These are phyloP conservation scores for Chaenodraco wilsoni DNA, from an alignment of 2,797 vertebrate species.

Conservation along the genomic window DNA sequence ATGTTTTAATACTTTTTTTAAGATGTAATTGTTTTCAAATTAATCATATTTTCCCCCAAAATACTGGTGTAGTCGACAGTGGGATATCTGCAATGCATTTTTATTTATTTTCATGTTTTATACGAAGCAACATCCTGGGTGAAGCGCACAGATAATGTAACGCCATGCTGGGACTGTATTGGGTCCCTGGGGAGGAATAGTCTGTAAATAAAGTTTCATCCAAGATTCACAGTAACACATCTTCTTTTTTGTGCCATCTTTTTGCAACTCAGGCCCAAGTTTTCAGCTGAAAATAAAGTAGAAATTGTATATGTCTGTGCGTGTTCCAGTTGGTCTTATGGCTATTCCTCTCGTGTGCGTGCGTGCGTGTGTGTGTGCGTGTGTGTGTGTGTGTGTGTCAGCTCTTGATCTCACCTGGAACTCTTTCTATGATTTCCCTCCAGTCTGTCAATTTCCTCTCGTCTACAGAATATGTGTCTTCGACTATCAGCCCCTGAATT, in stretches of 20 bases:
- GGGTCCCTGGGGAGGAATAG: slow-evolving; percentile 42
- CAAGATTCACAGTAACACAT: slow-evolving; percentile 36
- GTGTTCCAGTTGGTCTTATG: slow-evolving; percentile 1
- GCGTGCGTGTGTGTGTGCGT: neutral
- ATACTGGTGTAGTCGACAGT: slow-evolving; percentile 5
- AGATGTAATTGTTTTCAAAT: slow-evolving; percentile 1
- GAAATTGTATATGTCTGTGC: slow-evolving; percentile 20
- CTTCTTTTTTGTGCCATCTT: slow-evolving; percentile 59
- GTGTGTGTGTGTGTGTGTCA: neutral
- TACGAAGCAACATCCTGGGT: slow-evolving; percentile 29
- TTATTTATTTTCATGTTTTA: slow-evolving; percentile 28
- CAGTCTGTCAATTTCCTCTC: too few relatives aligned
- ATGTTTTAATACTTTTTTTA: neutral
- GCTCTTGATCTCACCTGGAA: neutral
- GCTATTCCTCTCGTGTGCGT: neutral
- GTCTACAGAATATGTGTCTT: too few relatives aligned
- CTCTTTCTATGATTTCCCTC: neutral
- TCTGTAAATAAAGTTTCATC: slow-evolving; percentile 59
- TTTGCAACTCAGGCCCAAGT: slow-evolving; percentile 30
- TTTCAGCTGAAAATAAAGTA: slow-evolving; percentile 45
- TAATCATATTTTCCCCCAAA: neutral
- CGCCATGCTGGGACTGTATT: slow-evolving; percentile 36
- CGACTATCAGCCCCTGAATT: too few relatives aligned
- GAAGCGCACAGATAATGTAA: slow-evolving; percentile 42
- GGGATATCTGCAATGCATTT: slow-evolving; percentile 24